These are phyloP conservation scores for Dichetophora obliterata DNA, from an alignment of 2,888 invertebrate genomes.

Conservation along the genomic window DNA sequence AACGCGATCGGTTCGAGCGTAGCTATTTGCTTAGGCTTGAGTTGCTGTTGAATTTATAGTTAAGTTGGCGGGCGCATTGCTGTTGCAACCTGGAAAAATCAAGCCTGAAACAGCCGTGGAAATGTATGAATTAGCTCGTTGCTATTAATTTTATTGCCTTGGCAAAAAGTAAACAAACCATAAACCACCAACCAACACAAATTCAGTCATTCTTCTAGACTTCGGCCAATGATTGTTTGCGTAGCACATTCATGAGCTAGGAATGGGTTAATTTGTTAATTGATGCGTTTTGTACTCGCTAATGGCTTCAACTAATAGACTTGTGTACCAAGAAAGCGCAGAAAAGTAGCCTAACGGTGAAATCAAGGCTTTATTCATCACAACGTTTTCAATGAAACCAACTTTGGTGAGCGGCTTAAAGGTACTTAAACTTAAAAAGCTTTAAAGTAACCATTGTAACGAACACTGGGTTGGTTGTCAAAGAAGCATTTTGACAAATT, in stretches of 20 bases:
- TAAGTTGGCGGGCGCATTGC: conserved; percentile 1
- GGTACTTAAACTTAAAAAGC: too few species aligned
- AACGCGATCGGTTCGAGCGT: neutral
- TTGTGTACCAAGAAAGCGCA: neutral
- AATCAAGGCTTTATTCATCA: neutral
- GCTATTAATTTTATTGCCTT: conserved; percentile 68
- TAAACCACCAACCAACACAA: conserved; percentile 36
- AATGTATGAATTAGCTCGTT: conserved; percentile 65
- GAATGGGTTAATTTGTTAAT: conserved; percentile 35
- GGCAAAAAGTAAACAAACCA: conserved; percentile 30
- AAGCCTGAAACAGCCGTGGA: neutral
- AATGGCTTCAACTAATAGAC: conserved; percentile 15
- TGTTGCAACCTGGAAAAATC: neutral
- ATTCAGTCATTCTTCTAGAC: conserved; percentile 5
- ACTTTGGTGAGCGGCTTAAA: too few species aligned
- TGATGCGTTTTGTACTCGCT: conserved; percentile 9
- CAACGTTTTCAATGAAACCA: too few species aligned
- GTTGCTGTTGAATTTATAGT: neutral
- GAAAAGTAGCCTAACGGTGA: neutral
- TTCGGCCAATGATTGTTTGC: neutral
- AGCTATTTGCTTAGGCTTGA: conserved; percentile 14
- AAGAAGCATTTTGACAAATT: too few species aligned
- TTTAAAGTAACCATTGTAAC: too few species aligned
- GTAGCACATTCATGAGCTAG: neutral
- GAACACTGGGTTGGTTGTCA: too few species aligned